A percentile compares a stretch with the other conserved stretches of the same genome.
These are phyloP conservation scores for Dryadula phaetusa DNA, from an alignment of 2,888 invertebrate species.

Conservation along the genomic window DNA sequence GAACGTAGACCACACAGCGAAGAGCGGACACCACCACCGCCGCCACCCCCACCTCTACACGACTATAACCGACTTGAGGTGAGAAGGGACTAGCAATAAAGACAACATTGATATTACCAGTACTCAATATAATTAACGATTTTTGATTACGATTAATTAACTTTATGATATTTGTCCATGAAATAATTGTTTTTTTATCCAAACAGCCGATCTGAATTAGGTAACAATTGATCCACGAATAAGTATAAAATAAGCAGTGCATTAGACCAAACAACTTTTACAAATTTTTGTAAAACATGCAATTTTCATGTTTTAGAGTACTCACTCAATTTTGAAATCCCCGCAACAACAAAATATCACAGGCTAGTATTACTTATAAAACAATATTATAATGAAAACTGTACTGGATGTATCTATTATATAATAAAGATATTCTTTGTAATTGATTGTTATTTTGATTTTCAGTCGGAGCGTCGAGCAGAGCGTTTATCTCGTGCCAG, in stretches of 20 bases:
- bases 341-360: not conserved
- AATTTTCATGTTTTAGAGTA: not conserved
- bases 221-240: too few relatives aligned
- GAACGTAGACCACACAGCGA: constrained; percentile 78
- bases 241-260: too few relatives aligned
- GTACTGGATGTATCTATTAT: not conserved
- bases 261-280: not conserved
- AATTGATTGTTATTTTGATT: constrained; percentile 27
- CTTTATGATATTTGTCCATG: too few relatives aligned
- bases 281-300: not conserved
- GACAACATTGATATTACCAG: too few relatives aligned
- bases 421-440: not conserved
- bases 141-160: too few relatives aligned
- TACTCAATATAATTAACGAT: too few relatives aligned
- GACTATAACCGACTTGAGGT: constrained; percentile 79
- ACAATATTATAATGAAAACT: not conserved
- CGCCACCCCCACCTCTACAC: constrained; percentile 75
- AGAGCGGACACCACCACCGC: constrained; percentile 74
- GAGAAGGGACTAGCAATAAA: not conserved
- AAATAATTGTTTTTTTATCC: too few relatives aligned
- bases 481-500: constrained; percentile 76
- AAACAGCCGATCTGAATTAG: too few relatives aligned
- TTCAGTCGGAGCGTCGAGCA: constrained; percentile 76
- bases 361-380: constrained; percentile 13
- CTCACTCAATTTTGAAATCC: constrained; percentile 5